Conservation (phyloP, 92 coral and sea anemone species). For the Palythoa grandis region DNA sequence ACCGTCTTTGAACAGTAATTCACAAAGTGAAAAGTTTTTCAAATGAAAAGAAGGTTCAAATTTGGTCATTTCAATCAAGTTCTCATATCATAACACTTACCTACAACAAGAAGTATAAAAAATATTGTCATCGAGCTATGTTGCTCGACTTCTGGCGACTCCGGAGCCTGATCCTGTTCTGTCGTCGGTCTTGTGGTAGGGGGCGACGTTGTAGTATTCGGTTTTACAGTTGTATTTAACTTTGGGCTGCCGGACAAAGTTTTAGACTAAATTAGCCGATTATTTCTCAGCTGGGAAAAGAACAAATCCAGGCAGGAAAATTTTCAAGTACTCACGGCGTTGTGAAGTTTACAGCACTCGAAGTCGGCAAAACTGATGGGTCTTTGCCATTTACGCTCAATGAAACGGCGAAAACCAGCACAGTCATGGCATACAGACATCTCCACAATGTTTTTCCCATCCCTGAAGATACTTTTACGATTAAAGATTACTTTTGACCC, state of each 20-base stretch:
- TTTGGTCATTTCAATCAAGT: too few relatives aligned
- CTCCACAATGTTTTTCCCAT: constrained; percentile 25
- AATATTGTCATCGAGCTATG: constrained; percentile 98
- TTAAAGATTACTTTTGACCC: not conserved
- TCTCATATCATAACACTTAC: constrained; percentile 61
- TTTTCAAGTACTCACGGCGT: constrained; percentile 20
- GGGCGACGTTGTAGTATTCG: constrained; percentile 47
- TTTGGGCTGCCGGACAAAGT: constrained; percentile 29
- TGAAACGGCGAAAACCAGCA: constrained; percentile 15
- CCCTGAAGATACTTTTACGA: not conserved
- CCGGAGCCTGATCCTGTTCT: constrained; percentile 76
- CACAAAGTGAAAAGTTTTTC: too few relatives aligned
- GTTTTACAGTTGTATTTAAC: constrained; percentile 53
- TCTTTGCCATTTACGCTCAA: not conserved
- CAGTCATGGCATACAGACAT: not conserved
- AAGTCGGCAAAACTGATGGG: not conserved
- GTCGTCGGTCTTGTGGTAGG: constrained; percentile 62
- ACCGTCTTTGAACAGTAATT: too few relatives aligned
- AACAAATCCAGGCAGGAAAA: not conserved
- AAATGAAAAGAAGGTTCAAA: too few relatives aligned
- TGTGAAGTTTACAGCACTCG: constrained; percentile 3
- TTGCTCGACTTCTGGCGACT: constrained; percentile 94
- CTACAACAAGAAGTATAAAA: constrained; percentile 95
- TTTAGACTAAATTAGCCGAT: not conserved
- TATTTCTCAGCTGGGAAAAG: not conserved